These are phyloP conservation scores for Keiferia lycopersicella DNA, from an alignment of 2,888 invertebrate species.

Conservation along the genomic window DNA sequence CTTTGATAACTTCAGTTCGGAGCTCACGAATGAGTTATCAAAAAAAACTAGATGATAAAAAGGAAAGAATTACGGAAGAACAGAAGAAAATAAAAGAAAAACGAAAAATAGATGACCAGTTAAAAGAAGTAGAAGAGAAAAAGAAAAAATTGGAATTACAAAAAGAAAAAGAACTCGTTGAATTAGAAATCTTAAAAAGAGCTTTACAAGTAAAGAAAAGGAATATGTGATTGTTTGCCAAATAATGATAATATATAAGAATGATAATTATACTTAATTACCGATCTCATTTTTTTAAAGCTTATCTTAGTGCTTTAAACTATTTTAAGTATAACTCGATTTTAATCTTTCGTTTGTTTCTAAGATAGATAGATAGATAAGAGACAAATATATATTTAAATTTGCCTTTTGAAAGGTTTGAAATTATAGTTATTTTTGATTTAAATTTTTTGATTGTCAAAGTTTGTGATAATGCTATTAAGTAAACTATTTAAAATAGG, in stretches of 20 bases:
- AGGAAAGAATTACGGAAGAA: not conserved
- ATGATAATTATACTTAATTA: too few relatives aligned
- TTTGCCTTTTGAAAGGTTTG: too few relatives aligned
- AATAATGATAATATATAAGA: not conserved
- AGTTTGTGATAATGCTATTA: too few relatives aligned
- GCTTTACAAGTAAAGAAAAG: not conserved
- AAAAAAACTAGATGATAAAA: slow-evolving; percentile 1
- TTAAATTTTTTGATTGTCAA: too few relatives aligned
- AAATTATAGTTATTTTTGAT: too few relatives aligned
- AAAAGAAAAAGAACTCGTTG: not conserved
- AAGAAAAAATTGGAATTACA: not conserved
- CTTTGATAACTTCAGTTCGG: not conserved
- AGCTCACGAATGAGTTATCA: not conserved
- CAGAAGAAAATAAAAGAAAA: slow-evolving; percentile 1
- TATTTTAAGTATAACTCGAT: too few relatives aligned
- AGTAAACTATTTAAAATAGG: too few relatives aligned
- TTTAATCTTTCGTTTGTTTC: too few relatives aligned
- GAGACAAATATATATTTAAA: too few relatives aligned
- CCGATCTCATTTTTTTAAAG: too few relatives aligned
- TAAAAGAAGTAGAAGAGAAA: slow-evolving; percentile 5
- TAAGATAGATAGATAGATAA: too few relatives aligned
- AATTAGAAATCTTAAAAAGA: slow-evolving; percentile 2
- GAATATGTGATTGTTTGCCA: not conserved
- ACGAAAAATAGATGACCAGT: not conserved
- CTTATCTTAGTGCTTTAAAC: too few relatives aligned